These are phyloP conservation scores for Ellobius talpinus DNA, from an alignment of 2,113 vertebrate genomes.

Conservation along the genomic window DNA sequence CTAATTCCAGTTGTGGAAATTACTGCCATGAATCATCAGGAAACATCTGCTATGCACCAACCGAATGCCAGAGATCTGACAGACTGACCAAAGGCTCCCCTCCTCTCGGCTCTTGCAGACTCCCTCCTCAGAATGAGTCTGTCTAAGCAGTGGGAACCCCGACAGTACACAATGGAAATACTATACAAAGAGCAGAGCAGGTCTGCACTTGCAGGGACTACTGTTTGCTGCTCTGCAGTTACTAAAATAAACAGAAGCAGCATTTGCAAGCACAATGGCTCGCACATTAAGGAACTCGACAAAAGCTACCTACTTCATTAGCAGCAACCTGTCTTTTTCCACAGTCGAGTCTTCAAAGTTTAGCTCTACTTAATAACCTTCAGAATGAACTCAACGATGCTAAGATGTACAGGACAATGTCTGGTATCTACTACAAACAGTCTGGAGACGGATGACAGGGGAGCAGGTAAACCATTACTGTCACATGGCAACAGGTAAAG, in stretches of 20 bases:
- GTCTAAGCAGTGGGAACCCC: background rate
- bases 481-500: background rate
- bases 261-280: background rate
- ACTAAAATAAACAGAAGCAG: background rate
- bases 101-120: background rate
- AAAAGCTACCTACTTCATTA: slow-evolving; percentile 16
- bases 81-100: background rate
- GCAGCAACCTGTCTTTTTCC: background rate
- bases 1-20: slow-evolving; percentile 41
- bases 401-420: background rate
- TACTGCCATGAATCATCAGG: background rate
- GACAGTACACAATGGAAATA: background rate
- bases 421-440: slow-evolving; percentile 12
- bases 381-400: slow-evolving; percentile 44
- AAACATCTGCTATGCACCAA: slow-evolving; percentile 4
- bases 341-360: background rate
- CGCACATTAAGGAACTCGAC: background rate
- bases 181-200: background rate
- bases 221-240: background rate
- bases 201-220: background rate
- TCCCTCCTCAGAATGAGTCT: background rate
- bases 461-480: background rate
- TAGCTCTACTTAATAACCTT: slow-evolving; percentile 20
- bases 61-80: background rate
- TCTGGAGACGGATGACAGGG: background rate